A percentile compares a stretch with the other conserved stretches of the same genome.
Conservation (phyloP, 1,140 invertebrate genomes). For the Bombus confusus region DNA sequence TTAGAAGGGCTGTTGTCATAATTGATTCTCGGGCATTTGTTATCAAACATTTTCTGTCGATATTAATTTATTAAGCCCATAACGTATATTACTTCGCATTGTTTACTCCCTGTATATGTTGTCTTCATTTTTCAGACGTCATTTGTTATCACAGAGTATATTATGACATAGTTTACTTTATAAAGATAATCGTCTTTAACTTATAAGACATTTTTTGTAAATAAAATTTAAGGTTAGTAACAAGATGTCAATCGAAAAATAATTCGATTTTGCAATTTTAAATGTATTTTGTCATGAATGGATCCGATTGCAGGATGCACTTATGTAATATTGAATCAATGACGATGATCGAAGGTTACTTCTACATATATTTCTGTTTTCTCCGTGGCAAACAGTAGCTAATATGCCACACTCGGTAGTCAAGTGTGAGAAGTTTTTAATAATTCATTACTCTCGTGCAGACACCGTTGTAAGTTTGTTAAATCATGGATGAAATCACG, state of each 20-base stretch:
- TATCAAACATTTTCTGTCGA: constrained; percentile 19
- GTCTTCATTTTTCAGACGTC: not conserved
- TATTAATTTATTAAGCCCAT: constrained; percentile 2
- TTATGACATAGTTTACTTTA: not conserved
- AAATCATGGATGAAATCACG: not conserved
- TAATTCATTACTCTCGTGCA: not conserved
- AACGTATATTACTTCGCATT: not conserved
- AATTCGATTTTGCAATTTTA: not conserved
- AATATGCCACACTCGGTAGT: too few species aligned
- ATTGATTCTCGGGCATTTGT: not conserved
- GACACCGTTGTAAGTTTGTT: not conserved
- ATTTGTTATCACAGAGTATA: not conserved
- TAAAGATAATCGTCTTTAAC: not conserved
- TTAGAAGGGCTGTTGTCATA: not conserved
- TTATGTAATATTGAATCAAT: not conserved
- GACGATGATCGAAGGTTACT: not conserved
- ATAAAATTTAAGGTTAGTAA: not conserved
- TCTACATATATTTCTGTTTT: not conserved
- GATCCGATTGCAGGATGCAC: not conserved
- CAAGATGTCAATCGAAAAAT: too few species aligned
- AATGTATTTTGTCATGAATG: not conserved
- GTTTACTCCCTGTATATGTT: not conserved
- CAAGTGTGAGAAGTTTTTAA: not conserved
- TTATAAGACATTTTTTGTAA: not conserved
- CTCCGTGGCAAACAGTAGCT: not conserved